Percentiles rank a stretch among this genome's conserved stretches.
Conservation (phyloP, 2,113 vertebrate genomes). For the Burhinus oedicnemus region DNA sequence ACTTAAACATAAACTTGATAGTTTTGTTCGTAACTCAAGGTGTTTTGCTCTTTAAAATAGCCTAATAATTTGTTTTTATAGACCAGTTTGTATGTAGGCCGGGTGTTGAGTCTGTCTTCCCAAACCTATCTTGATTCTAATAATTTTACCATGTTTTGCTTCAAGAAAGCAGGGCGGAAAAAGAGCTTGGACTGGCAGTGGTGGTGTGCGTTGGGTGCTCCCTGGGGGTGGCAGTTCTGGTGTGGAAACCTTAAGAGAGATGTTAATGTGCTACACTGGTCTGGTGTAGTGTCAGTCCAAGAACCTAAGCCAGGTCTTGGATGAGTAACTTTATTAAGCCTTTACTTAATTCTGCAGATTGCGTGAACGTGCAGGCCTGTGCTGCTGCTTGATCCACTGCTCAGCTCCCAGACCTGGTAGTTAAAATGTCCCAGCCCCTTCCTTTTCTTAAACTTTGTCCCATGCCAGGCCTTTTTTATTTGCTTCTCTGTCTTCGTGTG, state of each 20-base stretch:
- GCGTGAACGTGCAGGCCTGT: background rate
- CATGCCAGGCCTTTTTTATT: background rate
- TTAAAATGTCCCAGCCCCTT: background rate
- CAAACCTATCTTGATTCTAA: background rate
- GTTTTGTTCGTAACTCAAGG: background rate
- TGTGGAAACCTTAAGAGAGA: background rate
- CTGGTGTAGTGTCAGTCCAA: background rate
- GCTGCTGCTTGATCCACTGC: background rate
- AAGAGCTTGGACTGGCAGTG: background rate
- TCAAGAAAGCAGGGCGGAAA: background rate
- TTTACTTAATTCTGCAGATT: background rate
- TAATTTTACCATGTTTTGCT: background rate
- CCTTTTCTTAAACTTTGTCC: background rate
- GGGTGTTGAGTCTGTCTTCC: background rate
- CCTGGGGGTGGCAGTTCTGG: background rate
- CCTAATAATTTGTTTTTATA: background rate
- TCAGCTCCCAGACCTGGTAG: background rate
- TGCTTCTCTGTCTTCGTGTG: background rate
- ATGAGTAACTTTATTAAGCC: background rate
- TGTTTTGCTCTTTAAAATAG: background rate
- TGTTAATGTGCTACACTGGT: accelerated
- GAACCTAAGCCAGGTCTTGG: background rate
- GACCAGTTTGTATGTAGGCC: background rate
- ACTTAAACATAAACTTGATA: background rate
- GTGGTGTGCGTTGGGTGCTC: background rate